phyloP scores from a whole-genome alignment of 1,140 invertebrate species.

The Euschistus heros region DNA sequence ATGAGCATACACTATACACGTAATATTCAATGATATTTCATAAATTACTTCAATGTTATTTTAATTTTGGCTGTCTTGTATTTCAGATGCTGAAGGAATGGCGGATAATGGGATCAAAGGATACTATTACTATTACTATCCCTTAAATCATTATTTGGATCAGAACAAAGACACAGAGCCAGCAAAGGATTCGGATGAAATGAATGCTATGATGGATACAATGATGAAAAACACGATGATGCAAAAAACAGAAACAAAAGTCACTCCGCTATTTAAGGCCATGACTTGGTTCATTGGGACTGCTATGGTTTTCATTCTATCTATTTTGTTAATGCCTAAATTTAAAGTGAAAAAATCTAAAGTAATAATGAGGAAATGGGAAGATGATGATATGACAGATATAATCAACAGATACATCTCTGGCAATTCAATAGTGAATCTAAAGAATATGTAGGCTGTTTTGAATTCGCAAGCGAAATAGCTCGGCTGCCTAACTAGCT shows the following conservation, averaged over 20 bases:
- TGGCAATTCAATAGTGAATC: no score
- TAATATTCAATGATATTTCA: no score
- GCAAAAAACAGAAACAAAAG: not conserved
- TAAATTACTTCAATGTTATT: no score
- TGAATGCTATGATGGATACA: constrained; percentile 10
- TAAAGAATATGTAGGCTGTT: no score
- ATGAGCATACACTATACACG: no score
- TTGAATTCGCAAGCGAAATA: no score
- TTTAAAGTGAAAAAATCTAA: constrained; percentile 6
- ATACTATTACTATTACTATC: constrained; percentile 19
- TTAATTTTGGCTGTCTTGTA: no score
- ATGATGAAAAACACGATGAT: constrained; percentile 14
- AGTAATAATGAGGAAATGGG: not conserved
- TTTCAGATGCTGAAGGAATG: not conserved
- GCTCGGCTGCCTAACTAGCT: no score
- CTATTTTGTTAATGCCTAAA: constrained; percentile 35
- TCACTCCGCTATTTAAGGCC: constrained; percentile 39
- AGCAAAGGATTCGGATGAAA: not conserved
- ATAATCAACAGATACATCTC: no score
- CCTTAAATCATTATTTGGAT: not conserved
- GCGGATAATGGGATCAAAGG: constrained; percentile 1
- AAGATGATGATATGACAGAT: not conserved
- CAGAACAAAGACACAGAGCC: not conserved
- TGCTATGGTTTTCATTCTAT: constrained; percentile 37
- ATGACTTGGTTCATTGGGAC: constrained; percentile 39